Evolutionary conservation across 1,140 invertebrate species (phyloP).

Genomic region (Drosophila sechellia): DNA sequence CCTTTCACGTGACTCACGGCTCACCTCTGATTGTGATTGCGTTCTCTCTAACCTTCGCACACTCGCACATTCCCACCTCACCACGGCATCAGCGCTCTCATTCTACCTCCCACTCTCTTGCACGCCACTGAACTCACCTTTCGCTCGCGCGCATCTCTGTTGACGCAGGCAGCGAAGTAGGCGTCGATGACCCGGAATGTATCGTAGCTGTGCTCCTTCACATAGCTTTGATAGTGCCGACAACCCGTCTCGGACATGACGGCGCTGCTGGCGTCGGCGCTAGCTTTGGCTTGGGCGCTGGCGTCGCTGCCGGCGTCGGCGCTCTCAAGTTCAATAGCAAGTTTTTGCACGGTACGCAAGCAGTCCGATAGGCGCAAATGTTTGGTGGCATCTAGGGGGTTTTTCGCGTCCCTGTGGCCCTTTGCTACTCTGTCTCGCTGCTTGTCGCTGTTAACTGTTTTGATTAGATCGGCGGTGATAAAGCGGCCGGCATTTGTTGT

Average conservation of each 20-base stretch:
- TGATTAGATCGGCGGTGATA: slow-evolving; percentile 17
- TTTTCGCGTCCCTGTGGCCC: slow-evolving; percentile 28
- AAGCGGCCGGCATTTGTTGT: slow-evolving; percentile 51
- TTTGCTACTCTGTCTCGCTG: slow-evolving; percentile 22
- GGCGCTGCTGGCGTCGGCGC: slow-evolving; percentile 12
- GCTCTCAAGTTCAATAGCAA: slow-evolving; percentile 60
- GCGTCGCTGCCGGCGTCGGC: slow-evolving; percentile 9
- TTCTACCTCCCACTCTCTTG: too few relatives aligned
- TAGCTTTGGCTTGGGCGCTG: not conserved
- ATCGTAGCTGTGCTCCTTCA: slow-evolving; percentile 86
- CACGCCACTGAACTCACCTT: slow-evolving; percentile 86
- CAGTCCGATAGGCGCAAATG: slow-evolving; percentile 55
- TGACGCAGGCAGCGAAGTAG: slow-evolving; percentile 90
- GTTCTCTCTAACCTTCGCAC: not conserved
- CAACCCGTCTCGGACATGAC: slow-evolving; percentile 85
- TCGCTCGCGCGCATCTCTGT: slow-evolving; percentile 88
- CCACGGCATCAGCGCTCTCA: not conserved
- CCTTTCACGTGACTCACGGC: slow-evolving; percentile 24
- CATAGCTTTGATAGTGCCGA: slow-evolving; percentile 81
- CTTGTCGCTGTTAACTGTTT: slow-evolving; percentile 54
- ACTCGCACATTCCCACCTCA: not conserved
- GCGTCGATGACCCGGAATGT: slow-evolving; percentile 89
- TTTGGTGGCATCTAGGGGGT: slow-evolving; percentile 47
- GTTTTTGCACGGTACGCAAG: slow-evolving; percentile 70
- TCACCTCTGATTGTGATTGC: slow-evolving; percentile 25